Percentiles rank a stretch among this genome's conserved stretches.
Conservation (phyloP, 30 jellyfish, hydroid and myxozoan genomes). For the Chironex yamaguchii region DNA sequence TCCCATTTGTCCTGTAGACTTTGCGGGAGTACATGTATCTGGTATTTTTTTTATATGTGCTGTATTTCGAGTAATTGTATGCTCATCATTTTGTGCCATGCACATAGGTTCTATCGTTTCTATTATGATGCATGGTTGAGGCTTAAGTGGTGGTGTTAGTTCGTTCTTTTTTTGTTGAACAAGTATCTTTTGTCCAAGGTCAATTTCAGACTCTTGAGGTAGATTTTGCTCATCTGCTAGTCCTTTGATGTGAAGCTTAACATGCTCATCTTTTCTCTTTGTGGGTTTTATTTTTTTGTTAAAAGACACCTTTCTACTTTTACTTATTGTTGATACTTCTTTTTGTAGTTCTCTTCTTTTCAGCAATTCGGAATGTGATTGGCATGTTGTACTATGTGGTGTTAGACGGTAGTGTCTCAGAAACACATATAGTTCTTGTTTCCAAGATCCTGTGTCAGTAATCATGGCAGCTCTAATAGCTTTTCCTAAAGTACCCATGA, state of each 20-base stretch:
- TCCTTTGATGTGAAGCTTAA: not conserved
- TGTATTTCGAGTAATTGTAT: not conserved
- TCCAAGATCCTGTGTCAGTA: conserved; percentile 5
- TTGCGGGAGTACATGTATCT: too few species aligned
- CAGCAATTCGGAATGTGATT: conserved; percentile 6
- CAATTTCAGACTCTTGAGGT: not conserved
- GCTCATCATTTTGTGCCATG: too few species aligned
- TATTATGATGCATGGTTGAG: too few species aligned
- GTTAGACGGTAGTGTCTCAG: conserved; percentile 1
- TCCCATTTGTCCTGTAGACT: too few species aligned
- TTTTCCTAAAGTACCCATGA: conserved; percentile 27
- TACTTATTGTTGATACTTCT: not conserved
- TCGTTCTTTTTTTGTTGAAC: not conserved
- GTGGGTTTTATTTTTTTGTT: not conserved
- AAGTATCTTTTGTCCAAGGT: not conserved
- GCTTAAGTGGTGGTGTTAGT: not conserved
- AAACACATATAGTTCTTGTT: not conserved
- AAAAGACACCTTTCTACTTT: not conserved
- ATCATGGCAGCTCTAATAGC: conserved; percentile 21
- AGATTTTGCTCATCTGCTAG: not conserved
- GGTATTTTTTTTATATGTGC: too few species aligned
- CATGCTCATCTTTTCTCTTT: not conserved
- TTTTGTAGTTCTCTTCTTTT: not conserved
- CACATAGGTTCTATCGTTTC: too few species aligned
- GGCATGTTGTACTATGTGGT: conserved; percentile 41